A percentile compares a stretch with the other conserved stretches of the same genome.
Conservation (phyloP, 2,888 invertebrate species). For the Cynaeus angustus region DNA sequence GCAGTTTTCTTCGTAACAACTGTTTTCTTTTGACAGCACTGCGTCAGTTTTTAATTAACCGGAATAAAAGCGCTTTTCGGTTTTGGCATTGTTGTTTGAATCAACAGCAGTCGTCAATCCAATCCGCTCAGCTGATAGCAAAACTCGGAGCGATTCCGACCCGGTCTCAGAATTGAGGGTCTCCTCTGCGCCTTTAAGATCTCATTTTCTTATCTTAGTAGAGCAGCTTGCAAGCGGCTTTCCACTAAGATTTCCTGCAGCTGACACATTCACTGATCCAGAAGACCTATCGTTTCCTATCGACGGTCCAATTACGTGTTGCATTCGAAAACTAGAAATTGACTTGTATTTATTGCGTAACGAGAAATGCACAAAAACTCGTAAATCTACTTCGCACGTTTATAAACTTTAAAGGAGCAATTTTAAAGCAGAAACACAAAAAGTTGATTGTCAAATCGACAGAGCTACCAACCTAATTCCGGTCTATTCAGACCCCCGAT, state of each 20-base stretch:
- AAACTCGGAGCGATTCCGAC: conserved; percentile 33
- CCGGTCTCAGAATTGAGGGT: conserved; percentile 31
- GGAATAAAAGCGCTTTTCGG: conserved; percentile 17
- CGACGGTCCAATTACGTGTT: conserved; percentile 40
- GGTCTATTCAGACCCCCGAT: no score
- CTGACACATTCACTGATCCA: conserved; percentile 58
- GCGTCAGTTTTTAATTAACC: conserved; percentile 24
- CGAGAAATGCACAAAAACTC: background rate
- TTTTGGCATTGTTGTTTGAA: conserved; percentile 28
- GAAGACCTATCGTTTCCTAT: conserved; percentile 50
- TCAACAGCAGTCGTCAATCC: conserved; percentile 40
- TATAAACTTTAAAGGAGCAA: no score
- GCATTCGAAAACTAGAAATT: conserved; percentile 26
- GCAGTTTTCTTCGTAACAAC: background rate
- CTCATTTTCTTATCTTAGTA: conserved; percentile 50
- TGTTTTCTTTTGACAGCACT: background rate
- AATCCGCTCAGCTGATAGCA: conserved; percentile 39
- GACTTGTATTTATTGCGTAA: conserved; percentile 1
- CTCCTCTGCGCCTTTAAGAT: conserved; percentile 39
- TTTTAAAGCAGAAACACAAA: no score
- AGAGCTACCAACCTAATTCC: no score
- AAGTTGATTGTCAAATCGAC: no score
- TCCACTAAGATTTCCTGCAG: conserved; percentile 56
- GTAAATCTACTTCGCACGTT: background rate
- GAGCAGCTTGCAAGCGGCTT: conserved; percentile 52